These are phyloP conservation scores for Naja naja DNA, from an alignment of 2,113 vertebrate species.

Conservation along the genomic window DNA sequence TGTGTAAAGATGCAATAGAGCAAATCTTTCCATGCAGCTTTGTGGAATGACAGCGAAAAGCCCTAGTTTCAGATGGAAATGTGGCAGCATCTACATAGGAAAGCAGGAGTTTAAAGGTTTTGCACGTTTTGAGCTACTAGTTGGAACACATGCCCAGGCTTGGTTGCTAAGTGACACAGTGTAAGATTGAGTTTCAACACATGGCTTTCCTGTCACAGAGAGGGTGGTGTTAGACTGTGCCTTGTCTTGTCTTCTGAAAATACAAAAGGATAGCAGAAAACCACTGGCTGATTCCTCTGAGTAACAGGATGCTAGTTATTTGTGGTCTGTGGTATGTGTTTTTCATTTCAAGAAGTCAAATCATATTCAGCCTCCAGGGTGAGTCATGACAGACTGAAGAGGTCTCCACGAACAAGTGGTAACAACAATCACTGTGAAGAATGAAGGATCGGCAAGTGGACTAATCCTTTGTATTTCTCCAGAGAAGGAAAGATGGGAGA, in stretches of 20 bases:
- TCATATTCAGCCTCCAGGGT: not conserved
- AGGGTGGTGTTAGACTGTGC: not conserved
- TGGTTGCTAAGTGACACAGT: not conserved
- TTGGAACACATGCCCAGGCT: not conserved
- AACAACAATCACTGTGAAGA: not conserved
- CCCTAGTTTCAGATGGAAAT: slow-evolving; percentile 5
- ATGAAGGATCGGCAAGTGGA: not conserved
- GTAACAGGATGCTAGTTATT: not conserved
- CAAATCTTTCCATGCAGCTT: not conserved
- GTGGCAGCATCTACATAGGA: not conserved
- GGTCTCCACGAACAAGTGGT: not conserved
- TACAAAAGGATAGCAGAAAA: not conserved
- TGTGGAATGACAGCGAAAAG: not conserved
- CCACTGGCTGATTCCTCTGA: not conserved
- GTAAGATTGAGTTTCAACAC: not conserved
- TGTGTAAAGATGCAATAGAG: not conserved
- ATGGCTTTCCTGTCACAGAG: not conserved
- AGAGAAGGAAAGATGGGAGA: not conserved
- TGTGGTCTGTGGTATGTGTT: not conserved
- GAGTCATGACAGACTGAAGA: not conserved
- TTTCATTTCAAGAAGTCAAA: not conserved
- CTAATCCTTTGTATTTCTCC: not conserved
- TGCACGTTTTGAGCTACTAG: not conserved
- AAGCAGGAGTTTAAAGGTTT: not conserved
- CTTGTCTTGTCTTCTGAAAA: not conserved